phyloP scores from a whole-genome alignment of 53 echinoderm and acorn worm species.

The Echinometra lucunter region DNA sequence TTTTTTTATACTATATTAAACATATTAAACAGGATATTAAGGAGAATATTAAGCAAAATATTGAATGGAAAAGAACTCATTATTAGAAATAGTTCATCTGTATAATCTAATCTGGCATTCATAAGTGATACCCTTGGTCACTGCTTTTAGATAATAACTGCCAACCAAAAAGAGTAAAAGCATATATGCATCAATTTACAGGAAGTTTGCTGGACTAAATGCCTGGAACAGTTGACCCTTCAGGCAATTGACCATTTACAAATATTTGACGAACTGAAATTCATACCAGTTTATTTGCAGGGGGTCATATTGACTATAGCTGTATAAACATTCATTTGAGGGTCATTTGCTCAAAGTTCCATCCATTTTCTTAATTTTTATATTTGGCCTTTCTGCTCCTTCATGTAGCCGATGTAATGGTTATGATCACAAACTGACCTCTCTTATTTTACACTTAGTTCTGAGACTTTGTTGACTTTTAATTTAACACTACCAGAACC shows the following conservation, averaged over 20 bases:
- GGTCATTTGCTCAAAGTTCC: constrained; percentile 13
- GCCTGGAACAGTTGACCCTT: background rate
- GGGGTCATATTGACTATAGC: constrained; percentile 35
- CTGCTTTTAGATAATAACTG: background rate
- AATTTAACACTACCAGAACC: background rate
- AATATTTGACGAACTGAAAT: constrained; percentile 39
- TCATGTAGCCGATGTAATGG: background rate
- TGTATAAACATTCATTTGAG: constrained; percentile 15
- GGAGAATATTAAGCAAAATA: too few relatives aligned
- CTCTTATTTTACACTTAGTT: background rate
- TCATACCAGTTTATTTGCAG: constrained; percentile 29
- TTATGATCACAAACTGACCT: constrained; percentile 15
- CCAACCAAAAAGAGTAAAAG: background rate
- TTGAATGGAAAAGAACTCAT: too few relatives aligned
- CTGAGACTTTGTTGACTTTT: background rate
- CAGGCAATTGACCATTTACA: constrained; percentile 35
- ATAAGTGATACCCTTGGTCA: background rate
- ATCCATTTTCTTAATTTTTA: background rate
- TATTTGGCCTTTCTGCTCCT: background rate
- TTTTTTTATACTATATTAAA: too few relatives aligned
- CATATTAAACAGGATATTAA: too few relatives aligned
- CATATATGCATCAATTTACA: background rate
- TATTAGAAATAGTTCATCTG: too few relatives aligned
- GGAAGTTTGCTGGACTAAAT: constrained; percentile 1
- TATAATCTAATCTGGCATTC: background rate